Evolutionary conservation across 1,140 invertebrate species (phyloP).

Genomic region (Penaeus japonicus): DNA sequence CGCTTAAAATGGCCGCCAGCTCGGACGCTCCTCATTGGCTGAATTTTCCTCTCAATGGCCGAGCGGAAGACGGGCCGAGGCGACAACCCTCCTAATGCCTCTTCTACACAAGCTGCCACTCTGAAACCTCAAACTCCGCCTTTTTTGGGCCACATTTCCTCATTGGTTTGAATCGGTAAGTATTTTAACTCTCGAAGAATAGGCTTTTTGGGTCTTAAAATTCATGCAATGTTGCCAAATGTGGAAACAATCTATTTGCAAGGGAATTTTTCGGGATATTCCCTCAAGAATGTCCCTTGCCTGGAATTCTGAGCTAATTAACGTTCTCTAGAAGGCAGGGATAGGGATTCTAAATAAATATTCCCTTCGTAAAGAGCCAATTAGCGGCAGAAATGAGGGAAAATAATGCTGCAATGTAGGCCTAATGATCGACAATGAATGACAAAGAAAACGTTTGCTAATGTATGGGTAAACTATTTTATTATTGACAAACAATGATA

Average conservation of each 20-base stretch:
- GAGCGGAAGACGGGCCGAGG: slow-evolving; percentile 3
- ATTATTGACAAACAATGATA: too few relatives aligned
- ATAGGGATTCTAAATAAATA: too few relatives aligned
- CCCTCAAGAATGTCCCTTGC: too few relatives aligned
- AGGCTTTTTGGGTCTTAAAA: background rate
- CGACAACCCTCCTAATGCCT: background rate
- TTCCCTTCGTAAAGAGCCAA: too few relatives aligned
- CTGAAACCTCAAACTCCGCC: background rate
- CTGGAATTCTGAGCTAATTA: too few relatives aligned
- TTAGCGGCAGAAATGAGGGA: too few relatives aligned
- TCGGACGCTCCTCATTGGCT: slow-evolving; percentile 34
- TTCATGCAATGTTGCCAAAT: slow-evolving; percentile 36
- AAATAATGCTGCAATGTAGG: too few relatives aligned
- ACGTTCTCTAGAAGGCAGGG: too few relatives aligned
- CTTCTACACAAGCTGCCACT: slow-evolving; percentile 15
- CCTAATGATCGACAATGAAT: too few relatives aligned
- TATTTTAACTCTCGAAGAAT: slow-evolving; percentile 27
- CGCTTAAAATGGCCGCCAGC: slow-evolving; percentile 35
- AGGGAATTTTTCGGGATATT: background rate
- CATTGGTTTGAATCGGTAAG: background rate
- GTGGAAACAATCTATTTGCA: background rate
- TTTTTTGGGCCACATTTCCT: background rate
- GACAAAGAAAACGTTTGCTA: too few relatives aligned
- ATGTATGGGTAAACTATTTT: too few relatives aligned
- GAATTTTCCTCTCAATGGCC: slow-evolving; percentile 28